Base-by-base conservation (phyloP, 2,113 vertebrate genomes). In the Semnopithecus entellus region DNA sequence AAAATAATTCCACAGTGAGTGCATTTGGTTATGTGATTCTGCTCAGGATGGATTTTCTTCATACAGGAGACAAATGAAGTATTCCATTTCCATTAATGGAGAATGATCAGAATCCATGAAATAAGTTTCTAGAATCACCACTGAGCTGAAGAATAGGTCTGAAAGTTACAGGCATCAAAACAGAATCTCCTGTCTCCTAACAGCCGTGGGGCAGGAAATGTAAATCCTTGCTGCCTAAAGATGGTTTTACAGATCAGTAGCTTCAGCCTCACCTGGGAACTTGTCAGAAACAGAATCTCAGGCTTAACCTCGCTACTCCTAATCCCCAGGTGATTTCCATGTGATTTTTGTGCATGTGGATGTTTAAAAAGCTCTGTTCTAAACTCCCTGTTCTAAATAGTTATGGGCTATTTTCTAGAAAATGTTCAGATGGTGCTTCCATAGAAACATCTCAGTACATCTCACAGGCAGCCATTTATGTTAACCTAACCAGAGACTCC, bases 401-500 rank as follows among this genome's bases (percentile, higher is more conserved):
- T 9, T 30, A 45, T 4, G 30, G 35, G 50, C 40, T 70, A 57
- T 52, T 78, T 88, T 86, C 70, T 73, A 70, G 11, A 43, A 88
- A 95, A 25, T 13, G 70, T 22, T 88, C 88, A 80, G 16, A 61
- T 13, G 68, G 32, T 20, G 6, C 59, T 52, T 55, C n/a, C 43
- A 59, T 2, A 14, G 61, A 93, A 94, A 94, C 3, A 23, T 30
- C 94, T 85, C 22, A 68, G 55, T 32, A 30, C 1, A 2, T 43
- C 38, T n/a, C 25, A 8, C 3, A 16, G 27, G 35, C 13, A 45
- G 30, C 11, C 25, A 76, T 17, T 45, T 45, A 57, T 18, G 20
- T 87, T 90, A 98, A 94, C 66, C 80, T 97, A 97, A 97, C 97
- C 94, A 96, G 90, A 96, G 91, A 48, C 50, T 97, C 92, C 95